phyloP scores from a whole-genome alignment of 2,888 invertebrate species.

The Heteropelma amictum region DNA sequence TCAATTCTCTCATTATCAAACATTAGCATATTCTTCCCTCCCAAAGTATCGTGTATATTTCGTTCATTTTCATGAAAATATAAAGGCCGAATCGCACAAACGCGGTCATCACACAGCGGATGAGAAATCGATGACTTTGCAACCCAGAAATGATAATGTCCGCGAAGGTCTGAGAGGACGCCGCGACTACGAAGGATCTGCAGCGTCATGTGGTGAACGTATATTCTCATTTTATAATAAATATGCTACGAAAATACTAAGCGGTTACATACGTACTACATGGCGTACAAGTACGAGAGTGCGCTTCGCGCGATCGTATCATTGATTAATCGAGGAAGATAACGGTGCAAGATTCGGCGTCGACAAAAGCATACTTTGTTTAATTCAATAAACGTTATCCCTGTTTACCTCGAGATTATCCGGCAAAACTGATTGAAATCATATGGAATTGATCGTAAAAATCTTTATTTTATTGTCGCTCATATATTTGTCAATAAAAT shows the following conservation, averaged over 20 bases:
- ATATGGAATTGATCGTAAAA: not conserved
- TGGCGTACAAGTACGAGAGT: not conserved
- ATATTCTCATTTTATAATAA: conserved; percentile 22
- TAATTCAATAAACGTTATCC: conserved; percentile 28
- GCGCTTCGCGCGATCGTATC: not conserved
- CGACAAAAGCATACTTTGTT: conserved; percentile 1
- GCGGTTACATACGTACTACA: not conserved
- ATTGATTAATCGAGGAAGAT: conserved; percentile 37
- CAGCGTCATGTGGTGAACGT: conserved; percentile 44
- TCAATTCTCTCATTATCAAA: no score
- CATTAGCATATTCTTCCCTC: not conserved
- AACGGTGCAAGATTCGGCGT: conserved; percentile 3
- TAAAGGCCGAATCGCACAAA: conserved; percentile 21
- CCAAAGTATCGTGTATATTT: not conserved
- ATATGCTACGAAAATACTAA: conserved; percentile 18
- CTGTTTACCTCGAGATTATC: conserved; percentile 30
- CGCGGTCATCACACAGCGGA: conserved; percentile 1
- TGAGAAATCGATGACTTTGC: conserved; percentile 59
- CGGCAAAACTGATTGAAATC: conserved; percentile 15
- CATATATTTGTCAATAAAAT: no score
- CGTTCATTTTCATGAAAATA: conserved; percentile 1
- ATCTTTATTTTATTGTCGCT: not conserved
- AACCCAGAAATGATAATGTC: conserved; percentile 58
- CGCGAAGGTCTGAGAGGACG: conserved; percentile 21
- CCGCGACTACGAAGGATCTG: conserved; percentile 25